phyloP scores from a whole-genome alignment of 2,797 vertebrate genomes.

The Malurus leucopterus region DNA sequence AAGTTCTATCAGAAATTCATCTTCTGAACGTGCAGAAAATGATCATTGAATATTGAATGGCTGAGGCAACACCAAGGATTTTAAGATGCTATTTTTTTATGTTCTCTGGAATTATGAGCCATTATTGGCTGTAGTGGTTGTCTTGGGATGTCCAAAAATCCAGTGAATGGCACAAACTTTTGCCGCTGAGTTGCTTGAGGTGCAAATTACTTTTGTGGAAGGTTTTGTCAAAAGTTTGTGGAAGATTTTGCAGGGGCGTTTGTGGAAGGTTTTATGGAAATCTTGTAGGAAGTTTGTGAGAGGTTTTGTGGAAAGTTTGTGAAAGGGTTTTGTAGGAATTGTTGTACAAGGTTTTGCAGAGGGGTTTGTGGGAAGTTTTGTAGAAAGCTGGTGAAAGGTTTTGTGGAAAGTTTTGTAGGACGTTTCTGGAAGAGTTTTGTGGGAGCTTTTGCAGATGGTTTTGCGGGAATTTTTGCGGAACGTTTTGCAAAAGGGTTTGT shows the following conservation, averaged over 20 bases:
- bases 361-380: not conserved
- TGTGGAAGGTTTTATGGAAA: not conserved
- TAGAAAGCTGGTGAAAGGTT: rapidly evolving
- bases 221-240: not conserved
- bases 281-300: too few relatives aligned
- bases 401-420: not conserved
- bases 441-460: too few relatives aligned
- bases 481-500: not conserved
- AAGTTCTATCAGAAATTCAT: not conserved
- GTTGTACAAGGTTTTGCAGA: not conserved
- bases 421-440: not conserved
- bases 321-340: not conserved
- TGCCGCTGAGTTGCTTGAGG: rapidly evolving
- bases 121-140: not conserved
- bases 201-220: not conserved
- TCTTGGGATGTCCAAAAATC: not conserved
- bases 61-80: rapidly evolving
- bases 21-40: not conserved
- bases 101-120: not conserved
- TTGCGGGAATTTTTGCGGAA: not conserved
- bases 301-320: not conserved
- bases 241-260: not conserved
- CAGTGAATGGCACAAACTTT: not conserved
- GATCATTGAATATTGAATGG: not conserved
- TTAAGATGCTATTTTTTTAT: not conserved